Evolutionary conservation across 92 coral and sea anemone species (phyloP).

Genomic region (Palythoa grandis): DNA sequence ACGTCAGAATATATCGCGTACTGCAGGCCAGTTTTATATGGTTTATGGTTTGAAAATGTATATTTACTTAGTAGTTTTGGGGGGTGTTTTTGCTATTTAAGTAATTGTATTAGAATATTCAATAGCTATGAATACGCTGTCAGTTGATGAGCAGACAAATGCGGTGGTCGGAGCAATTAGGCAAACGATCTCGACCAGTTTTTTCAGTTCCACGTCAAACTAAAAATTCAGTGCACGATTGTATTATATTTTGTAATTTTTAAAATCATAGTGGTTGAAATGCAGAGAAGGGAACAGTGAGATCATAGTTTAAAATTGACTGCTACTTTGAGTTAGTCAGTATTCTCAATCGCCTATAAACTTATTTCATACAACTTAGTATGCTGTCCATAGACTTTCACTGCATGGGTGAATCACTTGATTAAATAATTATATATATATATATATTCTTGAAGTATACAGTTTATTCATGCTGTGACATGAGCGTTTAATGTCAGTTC

Average conservation of each 20-base stretch:
- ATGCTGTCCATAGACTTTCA: neutral
- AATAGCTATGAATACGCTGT: neutral
- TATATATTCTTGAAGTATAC: neutral
- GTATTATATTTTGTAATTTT: neutral
- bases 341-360: too few species aligned
- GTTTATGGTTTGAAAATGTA: conserved; percentile 54
- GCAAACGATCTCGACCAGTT: too few species aligned
- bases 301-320: neutral
- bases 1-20: conserved; percentile 16
- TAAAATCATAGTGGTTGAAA: neutral
- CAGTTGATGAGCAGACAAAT: neutral
- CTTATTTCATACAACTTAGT: too few species aligned
- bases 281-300: neutral
- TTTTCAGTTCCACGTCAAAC: neutral
- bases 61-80: conserved; percentile 49
- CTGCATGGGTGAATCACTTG: neutral
- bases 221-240: neutral
- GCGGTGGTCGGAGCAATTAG: too few species aligned
- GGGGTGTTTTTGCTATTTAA: conserved; percentile 11
- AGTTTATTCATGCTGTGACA: neutral
- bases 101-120: conserved; percentile 34
- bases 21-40: conserved; percentile 56
- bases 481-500: neutral
- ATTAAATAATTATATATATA: neutral
- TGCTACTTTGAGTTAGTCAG: too few species aligned